Base-by-base conservation (phyloP, 2,888 invertebrate genomes). In the Nezara viridula region DNA sequence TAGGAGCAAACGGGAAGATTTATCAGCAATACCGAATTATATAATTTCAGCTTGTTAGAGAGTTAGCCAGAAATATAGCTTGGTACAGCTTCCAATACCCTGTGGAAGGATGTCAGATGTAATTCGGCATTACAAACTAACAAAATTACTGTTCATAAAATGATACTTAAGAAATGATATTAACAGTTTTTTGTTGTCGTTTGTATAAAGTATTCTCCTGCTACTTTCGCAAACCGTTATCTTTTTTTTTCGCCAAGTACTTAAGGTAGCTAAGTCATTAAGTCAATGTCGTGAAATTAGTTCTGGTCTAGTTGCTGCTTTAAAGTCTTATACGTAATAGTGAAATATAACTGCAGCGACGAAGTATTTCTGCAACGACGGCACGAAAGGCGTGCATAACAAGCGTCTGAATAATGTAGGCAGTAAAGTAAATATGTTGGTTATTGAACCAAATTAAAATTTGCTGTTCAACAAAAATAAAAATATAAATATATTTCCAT, bases 261-360 rank as follows among this genome's bases (percentile, higher is more conserved):
- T 66, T 44, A 44, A 19, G 27, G 55, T 5, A 16, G 12, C 66
- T 66, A 66, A 66, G 37, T 37, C 37, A 73, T 73, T 73, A 73
- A 73, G 32, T 32, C 66, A 66, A 66, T 66, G 66, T 73, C 66
- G 32, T 73, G 66, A 66, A 66, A 73, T 73, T 73, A 19, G 66
- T 73, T 73, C 66, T 73, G 37, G 66, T 21, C 32, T 73, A 37
- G 37, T 73, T 19, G 7, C 66, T 73, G 7, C 66, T 73, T 32
- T 73, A 37, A 73, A 37, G 37, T 6, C 60, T 60, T 0, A 73
- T 19, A 73, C 66, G 66, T 73, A 73, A 66, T 32, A 32, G 5
- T 32, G 19, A 32, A 19, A 19, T 19, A 66, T 60, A 55, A 55
- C 55, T 6, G 14, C 60, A n/a, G 60, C 27, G 24, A 27, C 27